A percentile compares a stretch with the other conserved stretches of the same genome.
These are phyloP conservation scores for Tiaroga cobitis DNA, from an alignment of 2,797 vertebrate genomes.

Conservation along the genomic window DNA sequence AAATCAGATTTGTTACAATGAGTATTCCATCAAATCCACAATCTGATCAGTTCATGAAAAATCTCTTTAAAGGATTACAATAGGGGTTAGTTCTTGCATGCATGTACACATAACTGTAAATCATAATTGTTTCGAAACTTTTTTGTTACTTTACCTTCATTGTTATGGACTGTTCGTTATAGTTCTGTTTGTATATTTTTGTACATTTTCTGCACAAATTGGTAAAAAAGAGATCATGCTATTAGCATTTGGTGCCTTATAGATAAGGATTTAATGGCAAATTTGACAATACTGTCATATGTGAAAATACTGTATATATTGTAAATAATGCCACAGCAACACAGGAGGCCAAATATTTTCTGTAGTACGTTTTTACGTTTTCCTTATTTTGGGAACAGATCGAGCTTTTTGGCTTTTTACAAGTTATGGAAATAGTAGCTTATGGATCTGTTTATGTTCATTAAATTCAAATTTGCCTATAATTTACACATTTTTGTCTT, in stretches of 20 bases:
- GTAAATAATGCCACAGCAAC: constrained; percentile 86
- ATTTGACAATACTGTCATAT: constrained; percentile 80
- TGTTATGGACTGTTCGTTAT: constrained; percentile 30
- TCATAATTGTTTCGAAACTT: background rate
- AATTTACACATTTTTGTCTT: constrained; percentile 59
- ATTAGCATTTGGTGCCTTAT: constrained; percentile 87
- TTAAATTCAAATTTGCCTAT: constrained; percentile 87
- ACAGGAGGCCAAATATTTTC: constrained; percentile 89
- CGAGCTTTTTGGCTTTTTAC: constrained; percentile 85
- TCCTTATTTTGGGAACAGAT: constrained; percentile 84
- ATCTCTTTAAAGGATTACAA: background rate
- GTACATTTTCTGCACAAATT: constrained; percentile 74
- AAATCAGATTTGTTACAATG: constrained; percentile 13
- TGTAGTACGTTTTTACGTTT: constrained; percentile 87
- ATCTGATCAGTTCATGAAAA: background rate
- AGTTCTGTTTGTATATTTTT: constrained; percentile 55
- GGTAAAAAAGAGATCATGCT: constrained; percentile 78
- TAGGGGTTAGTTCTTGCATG: background rate
- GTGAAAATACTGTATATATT: constrained; percentile 82
- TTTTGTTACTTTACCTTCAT: constrained; percentile 7
- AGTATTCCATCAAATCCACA: background rate
- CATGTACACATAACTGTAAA: background rate
- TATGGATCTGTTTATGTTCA: constrained; percentile 89
- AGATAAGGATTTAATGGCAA: constrained; percentile 79
- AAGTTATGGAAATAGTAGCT: constrained; percentile 81